A percentile compares a stretch with the other conserved stretches of the same genome.
Conservation (phyloP, 2,888 invertebrate species). For the Pheosia gnoma region DNA sequence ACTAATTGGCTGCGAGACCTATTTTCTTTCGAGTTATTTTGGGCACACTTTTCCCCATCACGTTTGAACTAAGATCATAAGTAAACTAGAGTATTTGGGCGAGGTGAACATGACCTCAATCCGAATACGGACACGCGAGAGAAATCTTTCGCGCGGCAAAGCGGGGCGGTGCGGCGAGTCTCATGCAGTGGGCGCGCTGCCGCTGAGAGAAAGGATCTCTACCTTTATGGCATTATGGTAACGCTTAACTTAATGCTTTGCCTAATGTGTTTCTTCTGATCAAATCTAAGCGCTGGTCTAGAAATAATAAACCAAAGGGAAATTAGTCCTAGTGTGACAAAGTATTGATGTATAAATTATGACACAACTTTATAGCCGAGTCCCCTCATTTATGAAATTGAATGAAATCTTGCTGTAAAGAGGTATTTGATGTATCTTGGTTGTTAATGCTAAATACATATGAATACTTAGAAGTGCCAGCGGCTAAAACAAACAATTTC, state of each 20-base stretch:
- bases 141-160: constrained; percentile 66
- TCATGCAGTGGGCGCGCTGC: constrained; percentile 44
- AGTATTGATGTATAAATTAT: no score
- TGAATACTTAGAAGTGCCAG: no score
- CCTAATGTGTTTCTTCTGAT: no score
- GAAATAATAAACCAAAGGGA: no score
- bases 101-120: constrained; percentile 75
- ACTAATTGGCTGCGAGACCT: constrained; percentile 18
- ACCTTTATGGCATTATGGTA: constrained; percentile 43
- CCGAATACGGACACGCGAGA: constrained; percentile 76
- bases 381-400: no score
- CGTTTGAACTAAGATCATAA: constrained; percentile 16
- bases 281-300: no score
- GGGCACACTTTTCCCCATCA: constrained; percentile 10
- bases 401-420: no score
- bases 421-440: no score
- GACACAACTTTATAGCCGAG: no score
- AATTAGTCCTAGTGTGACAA: no score
- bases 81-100: constrained; percentile 62
- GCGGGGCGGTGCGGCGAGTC: constrained; percentile 44
- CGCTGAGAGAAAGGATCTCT: constrained; percentile 64
- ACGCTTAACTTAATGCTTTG: background rate
- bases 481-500: no score
- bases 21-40: constrained; percentile 10
- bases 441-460: no score